These are phyloP conservation scores for Pachyrhynchus sulphureomaculatus DNA, from an alignment of 1,140 invertebrate genomes.

Conservation along the genomic window DNA sequence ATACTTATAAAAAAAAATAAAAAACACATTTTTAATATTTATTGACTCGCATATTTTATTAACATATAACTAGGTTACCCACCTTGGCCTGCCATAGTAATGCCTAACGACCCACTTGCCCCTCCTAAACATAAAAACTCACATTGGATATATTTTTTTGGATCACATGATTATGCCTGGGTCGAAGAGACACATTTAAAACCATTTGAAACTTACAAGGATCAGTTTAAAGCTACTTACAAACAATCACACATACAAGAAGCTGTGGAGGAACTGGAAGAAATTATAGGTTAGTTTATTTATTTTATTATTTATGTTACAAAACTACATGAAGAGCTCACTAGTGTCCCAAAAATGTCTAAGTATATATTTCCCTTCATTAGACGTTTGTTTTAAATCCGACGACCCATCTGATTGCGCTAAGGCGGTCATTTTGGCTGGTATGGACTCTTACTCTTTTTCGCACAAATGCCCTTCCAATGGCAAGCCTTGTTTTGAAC, in stretches of 20 bases:
- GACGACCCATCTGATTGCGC: no score
- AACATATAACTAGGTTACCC: slow-evolving; percentile 76
- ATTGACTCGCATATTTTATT: not conserved
- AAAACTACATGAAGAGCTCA: no score
- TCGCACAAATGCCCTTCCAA: no score
- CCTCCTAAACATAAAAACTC: slow-evolving; percentile 61
- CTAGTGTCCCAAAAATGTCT: no score
- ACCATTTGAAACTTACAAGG: slow-evolving; percentile 80
- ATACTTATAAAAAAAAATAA: not conserved
- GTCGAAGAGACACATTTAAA: slow-evolving; percentile 85
- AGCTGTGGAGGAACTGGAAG: slow-evolving; percentile 83
- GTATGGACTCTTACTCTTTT: no score
- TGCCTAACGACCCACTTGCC: slow-evolving; percentile 60
- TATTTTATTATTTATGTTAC: no score
- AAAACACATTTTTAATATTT: not conserved
- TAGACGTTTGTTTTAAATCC: no score
- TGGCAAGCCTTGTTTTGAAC: no score
- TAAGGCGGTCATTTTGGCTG: no score
- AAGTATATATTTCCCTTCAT: no score
- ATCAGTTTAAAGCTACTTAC: slow-evolving; percentile 73
- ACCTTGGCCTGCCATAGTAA: slow-evolving; percentile 90
- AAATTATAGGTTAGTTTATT: slow-evolving; percentile 62
- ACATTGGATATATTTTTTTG: slow-evolving; percentile 92
- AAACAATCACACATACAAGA: slow-evolving; percentile 81
- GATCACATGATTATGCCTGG: slow-evolving; percentile 91